These are phyloP conservation scores for Cercocebus atys DNA, from an alignment of 2,113 vertebrate genomes.

Conservation along the genomic window DNA sequence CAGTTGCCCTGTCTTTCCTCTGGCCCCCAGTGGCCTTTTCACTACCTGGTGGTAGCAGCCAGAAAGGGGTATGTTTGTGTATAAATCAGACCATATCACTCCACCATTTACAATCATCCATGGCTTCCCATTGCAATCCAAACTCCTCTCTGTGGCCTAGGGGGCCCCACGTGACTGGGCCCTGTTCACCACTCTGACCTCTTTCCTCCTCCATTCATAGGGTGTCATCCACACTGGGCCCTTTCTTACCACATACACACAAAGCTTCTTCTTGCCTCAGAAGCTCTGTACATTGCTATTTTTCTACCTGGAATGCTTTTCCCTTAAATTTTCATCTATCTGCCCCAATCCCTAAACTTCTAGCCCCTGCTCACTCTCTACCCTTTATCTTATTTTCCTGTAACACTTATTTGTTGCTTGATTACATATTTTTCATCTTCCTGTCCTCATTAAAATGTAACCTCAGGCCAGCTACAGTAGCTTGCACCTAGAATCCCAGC, in stretches of 20 bases:
- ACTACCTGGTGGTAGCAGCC: not conserved
- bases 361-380: not conserved
- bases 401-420: not conserved
- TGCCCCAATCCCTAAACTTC: not conserved
- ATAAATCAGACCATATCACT: not conserved
- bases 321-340: not conserved
- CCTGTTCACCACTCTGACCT: not conserved
- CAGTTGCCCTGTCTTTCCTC: not conserved
- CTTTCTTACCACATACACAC: not conserved
- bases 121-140: not conserved
- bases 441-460: not conserved
- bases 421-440: not conserved
- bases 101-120: not conserved
- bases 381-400: not conserved
- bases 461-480: not conserved
- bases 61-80: not conserved
- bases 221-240: not conserved
- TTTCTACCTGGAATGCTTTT: not conserved
- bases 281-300: not conserved
- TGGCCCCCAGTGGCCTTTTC: not conserved
- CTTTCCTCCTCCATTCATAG: not conserved
- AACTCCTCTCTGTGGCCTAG: not conserved
- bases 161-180: accelerated
- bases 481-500: too few species aligned
- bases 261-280: not conserved